Conservation (phyloP, 2,888 invertebrate genomes). For the Physocephala rufipes region DNA sequence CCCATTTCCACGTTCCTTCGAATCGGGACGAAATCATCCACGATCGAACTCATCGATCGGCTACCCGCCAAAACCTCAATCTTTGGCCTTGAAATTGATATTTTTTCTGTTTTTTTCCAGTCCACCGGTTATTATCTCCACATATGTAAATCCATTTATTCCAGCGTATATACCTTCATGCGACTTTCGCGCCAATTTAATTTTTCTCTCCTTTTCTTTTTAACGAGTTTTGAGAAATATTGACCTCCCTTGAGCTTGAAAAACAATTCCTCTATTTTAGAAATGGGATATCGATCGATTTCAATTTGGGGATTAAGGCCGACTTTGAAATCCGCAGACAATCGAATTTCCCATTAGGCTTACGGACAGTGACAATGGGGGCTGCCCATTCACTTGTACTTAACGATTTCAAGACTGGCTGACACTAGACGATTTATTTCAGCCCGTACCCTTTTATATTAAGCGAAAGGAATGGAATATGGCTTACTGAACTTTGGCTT, state of each 20-base stretch:
- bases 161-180: too few relatives aligned
- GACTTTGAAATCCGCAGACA: slow-evolving; percentile 33
- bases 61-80: too few relatives aligned
- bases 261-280: slow-evolving; percentile 42
- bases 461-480: slow-evolving; percentile 15
- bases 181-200: slow-evolving; percentile 27
- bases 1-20: too few relatives aligned
- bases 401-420: slow-evolving; percentile 21
- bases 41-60: too few relatives aligned
- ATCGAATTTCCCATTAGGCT: slow-evolving; percentile 31
- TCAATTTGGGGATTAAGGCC: slow-evolving; percentile 37
- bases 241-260: slow-evolving; percentile 43
- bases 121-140: too few relatives aligned
- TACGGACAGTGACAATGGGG: slow-evolving; percentile 26
- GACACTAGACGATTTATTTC: slow-evolving; percentile 31
- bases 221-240: slow-evolving; percentile 41
- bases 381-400: slow-evolving; percentile 22
- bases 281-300: slow-evolving; percentile 43
- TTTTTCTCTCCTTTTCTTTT: slow-evolving; percentile 39
- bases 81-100: too few relatives aligned
- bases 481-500: slow-evolving; percentile 28
- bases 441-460: slow-evolving; percentile 21
- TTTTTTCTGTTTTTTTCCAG: too few relatives aligned
- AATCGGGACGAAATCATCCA: too few relatives aligned
- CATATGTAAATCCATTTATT: too few relatives aligned